Conservation (phyloP, 2,888 invertebrate genomes). For the Acrobasis suavella region DNA sequence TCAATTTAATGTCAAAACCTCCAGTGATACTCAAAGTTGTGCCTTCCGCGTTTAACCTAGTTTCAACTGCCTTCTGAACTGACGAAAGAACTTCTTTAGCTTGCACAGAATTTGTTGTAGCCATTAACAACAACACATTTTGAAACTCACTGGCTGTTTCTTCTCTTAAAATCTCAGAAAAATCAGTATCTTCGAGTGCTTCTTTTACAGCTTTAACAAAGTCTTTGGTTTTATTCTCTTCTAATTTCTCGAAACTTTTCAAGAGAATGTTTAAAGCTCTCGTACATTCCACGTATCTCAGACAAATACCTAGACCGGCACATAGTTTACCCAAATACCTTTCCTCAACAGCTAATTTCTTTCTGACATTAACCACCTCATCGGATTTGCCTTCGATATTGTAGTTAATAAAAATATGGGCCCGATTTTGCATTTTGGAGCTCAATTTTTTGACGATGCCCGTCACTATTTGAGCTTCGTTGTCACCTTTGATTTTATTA, state of each 20-base stretch:
- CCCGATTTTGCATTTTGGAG: constrained; percentile 51
- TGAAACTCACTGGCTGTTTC: constrained; percentile 43
- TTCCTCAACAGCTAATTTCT: constrained; percentile 49
- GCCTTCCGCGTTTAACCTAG: constrained; percentile 40
- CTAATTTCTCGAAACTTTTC: constrained; percentile 38
- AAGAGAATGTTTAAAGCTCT: constrained; percentile 47
- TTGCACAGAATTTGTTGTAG: constrained; percentile 48
- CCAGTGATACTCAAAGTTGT: constrained; percentile 32
- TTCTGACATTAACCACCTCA: constrained; percentile 38
- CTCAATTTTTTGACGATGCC: constrained; percentile 57
- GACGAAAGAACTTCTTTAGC: constrained; percentile 48
- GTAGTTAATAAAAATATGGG: constrained; percentile 39
- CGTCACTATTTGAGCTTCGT: constrained; percentile 47
- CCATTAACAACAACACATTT: constrained; percentile 55
- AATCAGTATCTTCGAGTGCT: constrained; percentile 33
- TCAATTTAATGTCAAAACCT: constrained; percentile 50
- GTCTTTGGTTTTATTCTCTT: constrained; percentile 42
- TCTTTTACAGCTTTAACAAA: constrained; percentile 39
- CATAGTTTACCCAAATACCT: constrained; percentile 55
- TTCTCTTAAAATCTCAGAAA: constrained; percentile 37
- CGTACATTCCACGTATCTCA: constrained; percentile 47
- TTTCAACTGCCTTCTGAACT: constrained; percentile 47
- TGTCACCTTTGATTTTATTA: constrained; percentile 38
- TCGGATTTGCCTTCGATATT: constrained; percentile 37
- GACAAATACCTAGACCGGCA: constrained; percentile 48